These are phyloP conservation scores for Drosophila neocordata DNA, from an alignment of 1,140 invertebrate species.

Conservation along the genomic window DNA sequence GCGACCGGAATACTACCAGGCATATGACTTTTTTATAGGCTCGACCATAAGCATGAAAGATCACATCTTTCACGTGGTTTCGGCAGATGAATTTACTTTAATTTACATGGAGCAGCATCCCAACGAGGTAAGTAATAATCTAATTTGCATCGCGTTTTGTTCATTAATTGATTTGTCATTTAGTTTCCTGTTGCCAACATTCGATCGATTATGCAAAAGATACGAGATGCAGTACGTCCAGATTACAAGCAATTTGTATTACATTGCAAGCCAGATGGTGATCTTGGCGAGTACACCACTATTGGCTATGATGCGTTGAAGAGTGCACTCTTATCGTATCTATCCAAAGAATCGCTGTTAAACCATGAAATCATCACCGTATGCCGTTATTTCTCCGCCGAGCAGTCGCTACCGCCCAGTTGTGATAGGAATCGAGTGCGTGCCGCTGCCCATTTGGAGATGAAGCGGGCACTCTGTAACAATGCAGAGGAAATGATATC, in stretches of 20 bases:
- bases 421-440: slow-evolving; percentile 83
- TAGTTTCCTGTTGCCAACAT: slow-evolving; percentile 89
- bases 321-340: slow-evolving; percentile 84
- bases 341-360: slow-evolving; percentile 87
- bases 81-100: slow-evolving; percentile 93
- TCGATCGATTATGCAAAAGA: slow-evolving; percentile 87
- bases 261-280: slow-evolving; percentile 85
- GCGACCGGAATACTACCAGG: slow-evolving; percentile 89
- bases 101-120: slow-evolving; percentile 93
- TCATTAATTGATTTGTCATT: slow-evolving; percentile 36
- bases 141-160: too few species aligned
- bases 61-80: slow-evolving; percentile 90
- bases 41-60: slow-evolving; percentile 89
- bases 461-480: slow-evolving; percentile 88
- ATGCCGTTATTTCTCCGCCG: slow-evolving; percentile 85
- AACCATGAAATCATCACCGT: slow-evolving; percentile 91
- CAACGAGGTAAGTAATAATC: slow-evolving; percentile 85
- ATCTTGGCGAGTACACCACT: slow-evolving; percentile 44
- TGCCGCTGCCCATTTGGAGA: slow-evolving; percentile 87
- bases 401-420: slow-evolving; percentile 83
- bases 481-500: slow-evolving; percentile 85
- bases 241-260: slow-evolving; percentile 90
- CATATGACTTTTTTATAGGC: slow-evolving; percentile 92
- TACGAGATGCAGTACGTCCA: slow-evolving; percentile 85
- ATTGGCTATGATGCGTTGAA: slow-evolving; percentile 84